Percentiles rank a stretch among this genome's conserved stretches.
These are phyloP conservation scores for Aepyceros melampus DNA, from an alignment of 2,113 vertebrate genomes.

Conservation along the genomic window DNA sequence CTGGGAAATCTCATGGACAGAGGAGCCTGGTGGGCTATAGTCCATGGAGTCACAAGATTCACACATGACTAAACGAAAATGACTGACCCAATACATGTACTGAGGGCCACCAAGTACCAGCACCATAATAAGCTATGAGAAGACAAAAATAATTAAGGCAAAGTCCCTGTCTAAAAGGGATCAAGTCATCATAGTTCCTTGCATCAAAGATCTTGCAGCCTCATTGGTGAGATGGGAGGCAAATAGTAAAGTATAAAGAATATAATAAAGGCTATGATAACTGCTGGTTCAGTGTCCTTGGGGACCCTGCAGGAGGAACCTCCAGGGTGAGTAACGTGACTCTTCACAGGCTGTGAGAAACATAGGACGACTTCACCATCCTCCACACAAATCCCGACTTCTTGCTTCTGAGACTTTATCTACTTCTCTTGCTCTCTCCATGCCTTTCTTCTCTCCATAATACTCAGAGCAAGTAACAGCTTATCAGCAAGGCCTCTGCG, in stretches of 20 bases:
- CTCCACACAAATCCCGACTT: background rate
- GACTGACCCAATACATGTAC: background rate
- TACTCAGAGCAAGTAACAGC: background rate
- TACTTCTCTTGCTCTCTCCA: background rate
- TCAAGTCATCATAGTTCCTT: background rate
- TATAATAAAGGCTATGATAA: background rate
- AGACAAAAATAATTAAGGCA: background rate
- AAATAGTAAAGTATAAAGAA: background rate
- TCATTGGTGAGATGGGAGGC: background rate
- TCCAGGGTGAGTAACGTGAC: background rate
- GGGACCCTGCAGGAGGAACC: background rate
- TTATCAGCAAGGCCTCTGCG: background rate
- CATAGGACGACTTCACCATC: background rate
- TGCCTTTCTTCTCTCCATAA: background rate
- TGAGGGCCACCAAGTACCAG: background rate
- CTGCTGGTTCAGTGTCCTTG: rapidly evolving
- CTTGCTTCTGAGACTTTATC: background rate
- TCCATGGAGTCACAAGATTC: background rate
- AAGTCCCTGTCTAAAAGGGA: background rate
- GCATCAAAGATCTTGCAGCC: background rate
- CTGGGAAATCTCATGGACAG: background rate
- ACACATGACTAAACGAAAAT: background rate
- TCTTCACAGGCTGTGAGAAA: background rate
- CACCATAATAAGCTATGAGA: background rate
- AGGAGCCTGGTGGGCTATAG: background rate